Base-by-base conservation (phyloP, 2,113 vertebrate genomes). In the Macquaria australasica region DNA sequence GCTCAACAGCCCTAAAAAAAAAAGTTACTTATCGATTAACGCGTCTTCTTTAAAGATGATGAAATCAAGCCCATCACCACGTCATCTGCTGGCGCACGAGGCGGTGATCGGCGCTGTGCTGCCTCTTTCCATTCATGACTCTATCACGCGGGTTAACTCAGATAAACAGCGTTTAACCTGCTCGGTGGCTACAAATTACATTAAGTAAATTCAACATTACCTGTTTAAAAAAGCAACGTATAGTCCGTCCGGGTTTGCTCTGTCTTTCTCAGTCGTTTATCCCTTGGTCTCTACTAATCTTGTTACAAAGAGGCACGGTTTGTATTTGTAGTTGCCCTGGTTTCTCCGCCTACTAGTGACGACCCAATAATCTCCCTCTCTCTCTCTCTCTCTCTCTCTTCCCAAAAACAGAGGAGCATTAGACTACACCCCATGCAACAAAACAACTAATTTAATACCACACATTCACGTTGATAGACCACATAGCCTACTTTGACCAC, bases 81-180 rank as follows among this genome's bases (percentile, higher is more conserved):
- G 50, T 87, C 79, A 83, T 5, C 39, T 0, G 14, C n/a, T n/a
- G n/a, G n/a, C n/a, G n/a, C 88, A 86, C 84, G 86, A 60, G 85
- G 37, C 67, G 18, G 16, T 16, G 1, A 4, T 3, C 18, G 6
- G n/a, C n/a, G n/a, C n/a, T n/a, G n/a, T n/a, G n/a, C n/a, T n/a
- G n/a, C n/a, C n/a, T n/a, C 14, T 59, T 59, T 1, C 4, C n/a
- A 3, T 6, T 66, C 16, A 25, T 0, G 28, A 12, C 5, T 2
- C 25, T 48, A 7, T 39, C 21, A 28, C 4, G 8, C 5, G 3
- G n/a, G n/a, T n/a, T n/a, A n/a, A n/a, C n/a, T n/a, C n/a, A n/a
- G n/a, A n/a, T n/a, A n/a, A n/a, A n/a, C n/a, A n/a, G n/a, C n/a
- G 28, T 5, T 8, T 0, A 37, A 21, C 16, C 31, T 60, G 3